A percentile compares a stretch with the other conserved stretches of the same genome.
Conservation (phyloP, 1,140 invertebrate species). For the Coenobita brevimanus region DNA sequence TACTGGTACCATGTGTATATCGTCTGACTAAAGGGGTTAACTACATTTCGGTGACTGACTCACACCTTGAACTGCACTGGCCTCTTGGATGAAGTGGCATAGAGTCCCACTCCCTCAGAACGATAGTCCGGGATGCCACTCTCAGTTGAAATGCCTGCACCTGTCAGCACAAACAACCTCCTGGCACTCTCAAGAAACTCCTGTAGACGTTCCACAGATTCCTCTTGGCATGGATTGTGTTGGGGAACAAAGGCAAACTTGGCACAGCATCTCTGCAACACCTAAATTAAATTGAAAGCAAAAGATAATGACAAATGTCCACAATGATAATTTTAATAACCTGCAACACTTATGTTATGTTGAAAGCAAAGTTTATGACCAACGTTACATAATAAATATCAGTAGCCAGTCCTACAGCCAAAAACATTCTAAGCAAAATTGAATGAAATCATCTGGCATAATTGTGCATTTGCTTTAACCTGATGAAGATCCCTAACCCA, state of each 20-base stretch:
- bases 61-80: slow-evolving; percentile 81
- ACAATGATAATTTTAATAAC: too few species aligned
- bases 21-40: neutral
- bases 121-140: slow-evolving; percentile 95
- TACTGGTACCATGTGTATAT: too few species aligned
- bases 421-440: too few species aligned
- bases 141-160: slow-evolving; percentile 97
- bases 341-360: too few species aligned
- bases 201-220: slow-evolving; percentile 79
- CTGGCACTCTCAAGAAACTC: slow-evolving; percentile 60
- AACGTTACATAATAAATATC: too few species aligned
- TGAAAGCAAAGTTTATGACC: too few species aligned
- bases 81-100: slow-evolving; percentile 86
- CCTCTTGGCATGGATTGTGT: slow-evolving; percentile 78
- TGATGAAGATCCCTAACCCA: too few species aligned
- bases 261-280: neutral
- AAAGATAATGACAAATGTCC: too few species aligned
- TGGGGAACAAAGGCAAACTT: slow-evolving; percentile 80
- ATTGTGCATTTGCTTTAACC: too few species aligned
- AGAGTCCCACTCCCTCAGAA: slow-evolving; percentile 93
- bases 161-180: slow-evolving; percentile 83
- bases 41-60: neutral
- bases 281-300: too few species aligned
- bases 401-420: too few species aligned
- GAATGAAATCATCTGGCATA: too few species aligned